Conservation (phyloP, 1,140 invertebrate species). For the Cyclina sinensis region DNA sequence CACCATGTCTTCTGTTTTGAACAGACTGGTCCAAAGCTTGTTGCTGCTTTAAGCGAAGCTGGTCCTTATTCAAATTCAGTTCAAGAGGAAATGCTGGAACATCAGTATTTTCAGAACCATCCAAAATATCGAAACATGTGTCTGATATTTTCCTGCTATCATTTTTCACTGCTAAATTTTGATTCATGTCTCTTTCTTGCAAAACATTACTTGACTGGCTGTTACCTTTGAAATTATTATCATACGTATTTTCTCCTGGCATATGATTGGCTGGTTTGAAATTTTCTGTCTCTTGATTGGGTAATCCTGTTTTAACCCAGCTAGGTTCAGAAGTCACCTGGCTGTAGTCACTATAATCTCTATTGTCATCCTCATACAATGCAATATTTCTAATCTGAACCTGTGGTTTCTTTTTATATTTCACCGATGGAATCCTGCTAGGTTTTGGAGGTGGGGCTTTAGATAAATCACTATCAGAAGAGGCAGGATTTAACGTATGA, state of each 20-base stretch:
- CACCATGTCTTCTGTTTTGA: neutral
- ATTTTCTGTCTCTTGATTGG: conserved; percentile 31
- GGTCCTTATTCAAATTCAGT: conserved; percentile 42
- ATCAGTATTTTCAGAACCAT: conserved; percentile 69
- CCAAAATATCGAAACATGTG: conserved; percentile 70
- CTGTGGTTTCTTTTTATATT: conserved; percentile 80
- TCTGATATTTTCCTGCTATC: conserved; percentile 70
- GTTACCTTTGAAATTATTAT: conserved; percentile 77
- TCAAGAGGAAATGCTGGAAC: conserved; percentile 70
- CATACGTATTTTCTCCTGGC: conserved; percentile 68
- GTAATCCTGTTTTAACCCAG: conserved; percentile 70
- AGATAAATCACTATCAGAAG: conserved; percentile 81
- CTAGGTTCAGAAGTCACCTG: conserved; percentile 83
- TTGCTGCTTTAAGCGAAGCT: conserved; percentile 8
- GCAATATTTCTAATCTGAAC: conserved; percentile 77
- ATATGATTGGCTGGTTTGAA: conserved; percentile 39
- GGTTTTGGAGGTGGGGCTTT: conserved; percentile 91
- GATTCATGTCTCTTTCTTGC: conserved; percentile 31
- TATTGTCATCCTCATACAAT: conserved; percentile 83
- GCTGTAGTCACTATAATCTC: conserved; percentile 84
- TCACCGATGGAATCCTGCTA: conserved; percentile 89
- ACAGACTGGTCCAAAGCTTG: neutral
- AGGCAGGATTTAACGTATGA: conserved; percentile 66
- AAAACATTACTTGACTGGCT: conserved; percentile 58
- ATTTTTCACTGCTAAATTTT: conserved; percentile 44